These are phyloP conservation scores for Rousettus leschenaultii DNA, from an alignment of 2,113 vertebrate genomes.

Conservation along the genomic window DNA sequence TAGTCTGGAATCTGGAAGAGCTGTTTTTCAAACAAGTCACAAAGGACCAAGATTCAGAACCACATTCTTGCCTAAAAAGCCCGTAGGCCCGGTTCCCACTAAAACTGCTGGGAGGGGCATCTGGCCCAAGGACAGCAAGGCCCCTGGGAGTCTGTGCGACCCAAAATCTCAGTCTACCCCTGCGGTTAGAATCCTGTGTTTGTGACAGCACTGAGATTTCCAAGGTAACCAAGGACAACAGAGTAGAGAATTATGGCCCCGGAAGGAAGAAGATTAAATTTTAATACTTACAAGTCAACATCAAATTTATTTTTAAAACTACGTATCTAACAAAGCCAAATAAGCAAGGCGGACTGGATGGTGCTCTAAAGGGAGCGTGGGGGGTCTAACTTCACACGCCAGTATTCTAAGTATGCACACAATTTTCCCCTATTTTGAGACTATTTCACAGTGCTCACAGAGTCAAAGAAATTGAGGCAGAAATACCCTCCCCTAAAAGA, in stretches of 20 bases:
- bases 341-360: not conserved
- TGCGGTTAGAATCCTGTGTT: slow-evolving; percentile 16
- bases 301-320: slow-evolving; percentile 67
- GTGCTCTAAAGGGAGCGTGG: not conserved
- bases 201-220: slow-evolving; percentile 35
- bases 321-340: not conserved
- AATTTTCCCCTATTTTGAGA: not conserved
- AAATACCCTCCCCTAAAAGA: not conserved
- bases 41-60: not conserved
- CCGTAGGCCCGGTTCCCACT: slow-evolving; percentile 10
- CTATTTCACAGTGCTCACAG: not conserved
- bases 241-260: slow-evolving; percentile 14
- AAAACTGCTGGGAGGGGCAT: not conserved
- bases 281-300: slow-evolving; percentile 53
- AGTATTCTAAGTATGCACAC: not conserved
- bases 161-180: slow-evolving; percentile 21
- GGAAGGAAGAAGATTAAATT: slow-evolving; percentile 63
- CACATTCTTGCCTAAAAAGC: not conserved
- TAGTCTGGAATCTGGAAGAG: not conserved
- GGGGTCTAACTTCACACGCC: not conserved
- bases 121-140: not conserved
- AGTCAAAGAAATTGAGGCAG: not conserved
- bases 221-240: slow-evolving; percentile 65
- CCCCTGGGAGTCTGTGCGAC: not conserved
- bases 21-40: not conserved